Evolutionary conservation across 53 echinoderm and acorn worm genomes (phyloP).

Genomic region (Actinopyga echinites): DNA sequence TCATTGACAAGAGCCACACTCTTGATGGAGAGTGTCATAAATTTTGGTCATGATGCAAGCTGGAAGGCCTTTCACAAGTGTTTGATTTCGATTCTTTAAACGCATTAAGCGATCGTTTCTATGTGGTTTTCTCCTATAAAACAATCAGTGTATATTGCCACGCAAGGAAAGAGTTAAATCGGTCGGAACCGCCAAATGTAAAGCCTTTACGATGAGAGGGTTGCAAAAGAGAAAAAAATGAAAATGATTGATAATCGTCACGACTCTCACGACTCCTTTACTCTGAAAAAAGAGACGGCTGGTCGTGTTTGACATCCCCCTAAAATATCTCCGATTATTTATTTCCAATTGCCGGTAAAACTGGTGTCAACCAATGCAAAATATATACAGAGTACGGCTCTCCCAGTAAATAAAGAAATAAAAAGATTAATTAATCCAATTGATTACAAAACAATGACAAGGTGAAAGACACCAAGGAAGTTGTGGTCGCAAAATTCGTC

Average conservation of each 20-base stretch:
- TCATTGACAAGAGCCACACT: too few species aligned
- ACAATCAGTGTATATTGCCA: constrained; percentile 29
- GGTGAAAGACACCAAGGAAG: too few species aligned
- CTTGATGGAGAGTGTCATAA: background rate
- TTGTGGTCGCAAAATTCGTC: too few species aligned
- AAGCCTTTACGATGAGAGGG: constrained; percentile 2
- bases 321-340: too few species aligned
- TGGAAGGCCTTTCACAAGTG: background rate
- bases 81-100: constrained; percentile 24
- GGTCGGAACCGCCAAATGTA: background rate
- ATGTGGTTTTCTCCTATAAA: constrained; percentile 34
- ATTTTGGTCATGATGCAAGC: background rate
- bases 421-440: too few species aligned
- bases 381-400: too few species aligned
- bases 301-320: too few species aligned
- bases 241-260: constrained; percentile 29
- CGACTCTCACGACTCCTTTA: background rate
- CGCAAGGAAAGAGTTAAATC: constrained; percentile 28
- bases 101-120: constrained; percentile 37
- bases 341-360: too few species aligned
- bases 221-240: background rate
- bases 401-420: too few species aligned
- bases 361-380: too few species aligned
- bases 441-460: too few species aligned
- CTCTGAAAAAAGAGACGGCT: too few species aligned